Evolutionary conservation across 2,113 vertebrate species (phyloP).

Genomic region (Porphyrio hochstetteri): DNA sequence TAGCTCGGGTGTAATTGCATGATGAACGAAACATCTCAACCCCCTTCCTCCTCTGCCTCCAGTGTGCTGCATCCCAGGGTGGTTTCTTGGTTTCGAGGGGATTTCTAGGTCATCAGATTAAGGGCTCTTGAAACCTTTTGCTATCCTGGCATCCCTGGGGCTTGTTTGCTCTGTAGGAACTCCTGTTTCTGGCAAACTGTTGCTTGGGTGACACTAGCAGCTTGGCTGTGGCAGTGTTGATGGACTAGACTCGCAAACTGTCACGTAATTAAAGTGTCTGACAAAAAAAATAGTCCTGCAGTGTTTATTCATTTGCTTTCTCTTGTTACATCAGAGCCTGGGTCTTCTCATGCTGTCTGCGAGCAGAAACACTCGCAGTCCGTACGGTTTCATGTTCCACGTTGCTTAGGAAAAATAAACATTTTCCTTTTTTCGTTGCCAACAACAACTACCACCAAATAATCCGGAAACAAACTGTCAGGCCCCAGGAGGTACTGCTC

Average conservation of each 20-base stretch:
- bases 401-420: conserved; percentile 68
- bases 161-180: conserved; percentile 14
- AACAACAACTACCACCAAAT: conserved; percentile 43
- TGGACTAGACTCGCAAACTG: conserved; percentile 11
- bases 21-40: background rate
- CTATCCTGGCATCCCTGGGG: background rate
- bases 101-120: conserved; percentile 44
- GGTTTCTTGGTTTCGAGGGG: background rate
- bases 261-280: conserved; percentile 49
- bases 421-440: conserved; percentile 42
- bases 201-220: conserved; percentile 32
- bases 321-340: background rate
- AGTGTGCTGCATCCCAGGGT: background rate
- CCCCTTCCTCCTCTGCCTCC: background rate
- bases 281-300: conserved; percentile 38
- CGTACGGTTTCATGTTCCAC: background rate
- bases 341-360: conserved; percentile 3
- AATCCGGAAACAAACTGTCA: conserved; percentile 46
- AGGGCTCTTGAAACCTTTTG: conserved; percentile 7
- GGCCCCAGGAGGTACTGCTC: background rate
- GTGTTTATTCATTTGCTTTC: conserved; percentile 52
- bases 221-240: background rate
- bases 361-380: conserved; percentile 46
- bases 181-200: background rate
- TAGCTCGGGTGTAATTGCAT: background rate